Conservation (phyloP, 2,888 invertebrate species). For the Abrostola triplasia region DNA sequence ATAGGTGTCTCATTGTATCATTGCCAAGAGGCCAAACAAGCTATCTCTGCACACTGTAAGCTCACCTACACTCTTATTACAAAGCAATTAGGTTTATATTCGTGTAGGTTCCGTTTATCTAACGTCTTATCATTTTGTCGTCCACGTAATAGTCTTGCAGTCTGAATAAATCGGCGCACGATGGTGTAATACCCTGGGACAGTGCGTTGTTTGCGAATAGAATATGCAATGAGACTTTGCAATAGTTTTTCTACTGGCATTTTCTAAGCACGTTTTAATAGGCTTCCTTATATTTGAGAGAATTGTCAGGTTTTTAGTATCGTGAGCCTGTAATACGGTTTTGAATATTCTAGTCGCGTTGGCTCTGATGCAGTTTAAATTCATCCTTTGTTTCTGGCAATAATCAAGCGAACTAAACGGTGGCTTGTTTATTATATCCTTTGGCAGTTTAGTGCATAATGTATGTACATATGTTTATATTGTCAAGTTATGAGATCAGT, state of each 20-base stretch:
- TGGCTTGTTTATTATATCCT: background rate
- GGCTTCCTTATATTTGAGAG: constrained; percentile 51
- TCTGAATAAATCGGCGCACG: constrained; percentile 76
- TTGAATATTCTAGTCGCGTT: constrained; percentile 34
- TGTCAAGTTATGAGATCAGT: too few relatives aligned
- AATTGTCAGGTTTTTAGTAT: constrained; percentile 27
- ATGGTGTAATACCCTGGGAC: constrained; percentile 71
- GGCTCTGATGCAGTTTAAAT: constrained; percentile 18
- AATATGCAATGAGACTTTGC: constrained; percentile 62
- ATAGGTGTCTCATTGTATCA: constrained; percentile 73
- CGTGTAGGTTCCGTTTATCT: constrained; percentile 44
- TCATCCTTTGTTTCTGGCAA: background rate
- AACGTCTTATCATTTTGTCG: constrained; percentile 54
- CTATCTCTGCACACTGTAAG: constrained; percentile 9
- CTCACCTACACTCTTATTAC: constrained; percentile 43
- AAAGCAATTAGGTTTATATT: constrained; percentile 61
- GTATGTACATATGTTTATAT: background rate
- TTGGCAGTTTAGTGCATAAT: background rate
- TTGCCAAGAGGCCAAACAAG: constrained; percentile 61
- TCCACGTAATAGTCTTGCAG: constrained; percentile 75
- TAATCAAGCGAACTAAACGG: background rate
- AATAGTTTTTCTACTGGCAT: constrained; percentile 53
- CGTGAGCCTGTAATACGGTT: constrained; percentile 2
- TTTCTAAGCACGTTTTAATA: constrained; percentile 55
- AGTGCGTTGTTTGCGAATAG: constrained; percentile 73